A percentile compares a stretch with the other conserved stretches of the same genome.
phyloP scores from a whole-genome alignment of 2,888 invertebrate genomes.

The Neuroscelio doddi region DNA sequence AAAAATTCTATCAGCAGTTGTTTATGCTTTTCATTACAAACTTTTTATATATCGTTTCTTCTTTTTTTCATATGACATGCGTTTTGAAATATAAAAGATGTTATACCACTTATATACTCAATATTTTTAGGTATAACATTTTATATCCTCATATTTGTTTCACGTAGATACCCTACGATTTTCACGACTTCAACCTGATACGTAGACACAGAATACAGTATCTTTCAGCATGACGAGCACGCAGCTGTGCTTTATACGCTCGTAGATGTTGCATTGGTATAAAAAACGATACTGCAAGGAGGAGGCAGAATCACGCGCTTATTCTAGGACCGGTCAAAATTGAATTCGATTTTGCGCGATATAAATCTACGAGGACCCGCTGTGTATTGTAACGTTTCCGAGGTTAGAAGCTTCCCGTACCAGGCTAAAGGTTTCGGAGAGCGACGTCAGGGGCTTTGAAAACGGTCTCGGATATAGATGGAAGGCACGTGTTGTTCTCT shows the following conservation, averaged over 20 bases:
- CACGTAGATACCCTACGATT: constrained; percentile 8
- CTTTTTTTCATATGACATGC: constrained; percentile 14
- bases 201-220: background rate
- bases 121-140: constrained; percentile 22
- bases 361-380: constrained; percentile 56
- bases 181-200: constrained; percentile 27
- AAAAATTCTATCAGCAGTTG: too few relatives aligned
- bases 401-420: constrained; percentile 49
- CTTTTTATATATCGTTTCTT: too few relatives aligned
- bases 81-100: constrained; percentile 3
- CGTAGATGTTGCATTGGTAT: background rate
- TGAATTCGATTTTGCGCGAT: constrained; percentile 58
- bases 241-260: constrained; percentile 32
- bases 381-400: constrained; percentile 54
- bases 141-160: constrained; percentile 35
- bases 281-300: constrained; percentile 5
- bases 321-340: constrained; percentile 51
- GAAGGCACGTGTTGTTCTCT: constrained; percentile 66
- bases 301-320: constrained; percentile 14
- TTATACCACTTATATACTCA: constrained; percentile 22
- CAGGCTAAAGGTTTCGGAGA: constrained; percentile 20
- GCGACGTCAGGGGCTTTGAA: constrained; percentile 35
- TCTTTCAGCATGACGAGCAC: background rate
- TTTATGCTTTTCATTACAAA: too few relatives aligned
- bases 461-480: constrained; percentile 61